Percentiles rank a stretch among this genome's conserved stretches.
phyloP scores from a whole-genome alignment of 2,113 vertebrate genomes.

The Steatornis caripensis region DNA sequence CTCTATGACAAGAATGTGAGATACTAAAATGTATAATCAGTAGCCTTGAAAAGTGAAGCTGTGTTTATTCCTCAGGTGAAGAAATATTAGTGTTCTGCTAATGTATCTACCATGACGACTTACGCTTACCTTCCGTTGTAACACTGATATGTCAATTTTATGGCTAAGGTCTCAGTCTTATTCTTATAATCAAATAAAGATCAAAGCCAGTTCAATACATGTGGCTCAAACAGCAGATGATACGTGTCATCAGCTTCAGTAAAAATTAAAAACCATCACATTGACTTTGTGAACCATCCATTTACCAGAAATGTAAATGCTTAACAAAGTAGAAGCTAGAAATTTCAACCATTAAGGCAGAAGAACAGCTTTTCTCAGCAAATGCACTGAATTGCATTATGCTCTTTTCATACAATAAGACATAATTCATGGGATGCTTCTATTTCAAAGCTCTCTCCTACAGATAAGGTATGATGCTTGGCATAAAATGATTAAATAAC shows the following conservation, averaged over 20 bases:
- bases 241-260: neutral
- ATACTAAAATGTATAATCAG: neutral
- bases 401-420: neutral
- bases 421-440: neutral
- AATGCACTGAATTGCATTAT: accelerated
- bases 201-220: neutral
- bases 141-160: neutral
- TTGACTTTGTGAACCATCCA: neutral
- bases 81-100: neutral
- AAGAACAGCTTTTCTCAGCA: neutral
- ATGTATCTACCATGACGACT: neutral
- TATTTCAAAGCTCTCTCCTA: neutral
- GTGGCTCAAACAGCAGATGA: neutral
- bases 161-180: neutral
- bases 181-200: neutral
- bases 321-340: neutral
- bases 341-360: neutral
- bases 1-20: neutral
- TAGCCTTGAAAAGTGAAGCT: neutral
- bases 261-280: neutral
- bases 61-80: neutral
- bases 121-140: neutral
- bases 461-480: neutral
- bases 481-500: neutral
- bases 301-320: neutral